Conservation (phyloP, 2,888 invertebrate genomes). For the Rhagonycha lutea region DNA sequence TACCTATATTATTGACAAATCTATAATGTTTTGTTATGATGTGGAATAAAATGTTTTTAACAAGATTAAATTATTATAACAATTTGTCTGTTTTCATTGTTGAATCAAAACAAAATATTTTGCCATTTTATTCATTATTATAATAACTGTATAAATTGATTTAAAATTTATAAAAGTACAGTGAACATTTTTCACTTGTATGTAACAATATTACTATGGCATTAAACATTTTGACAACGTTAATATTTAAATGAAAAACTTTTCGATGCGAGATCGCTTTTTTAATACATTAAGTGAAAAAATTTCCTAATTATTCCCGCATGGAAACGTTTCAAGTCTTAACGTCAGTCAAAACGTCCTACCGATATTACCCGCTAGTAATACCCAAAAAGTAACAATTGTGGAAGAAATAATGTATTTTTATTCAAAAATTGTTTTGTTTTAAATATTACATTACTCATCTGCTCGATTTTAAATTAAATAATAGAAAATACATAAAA, state of each 20-base stretch:
- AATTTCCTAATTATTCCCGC: background rate
- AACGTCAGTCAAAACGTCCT: background rate
- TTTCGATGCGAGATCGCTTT: background rate
- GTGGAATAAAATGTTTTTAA: background rate
- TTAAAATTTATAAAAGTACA: background rate
- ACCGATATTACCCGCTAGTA: background rate
- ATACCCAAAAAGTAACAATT: background rate
- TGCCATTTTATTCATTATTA: background rate
- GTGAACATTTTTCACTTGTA: background rate
- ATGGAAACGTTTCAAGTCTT: background rate
- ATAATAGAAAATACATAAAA: background rate
- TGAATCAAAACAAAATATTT: background rate
- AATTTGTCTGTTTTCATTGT: background rate
- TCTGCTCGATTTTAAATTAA: background rate
- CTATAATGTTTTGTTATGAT: slow-evolving; percentile 11
- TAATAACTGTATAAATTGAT: background rate
- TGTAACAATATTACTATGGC: background rate
- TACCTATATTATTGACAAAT: slow-evolving; percentile 18
- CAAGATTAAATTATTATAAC: background rate
- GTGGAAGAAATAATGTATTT: background rate
- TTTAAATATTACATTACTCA: background rate
- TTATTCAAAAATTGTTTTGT: background rate
- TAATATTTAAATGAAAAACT: background rate
- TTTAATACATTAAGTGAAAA: background rate
- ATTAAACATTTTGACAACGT: background rate